A percentile compares a stretch with the other conserved stretches of the same genome.
Conservation (phyloP, 2,888 invertebrate genomes). For the Petrolisthes manimaculis region DNA sequence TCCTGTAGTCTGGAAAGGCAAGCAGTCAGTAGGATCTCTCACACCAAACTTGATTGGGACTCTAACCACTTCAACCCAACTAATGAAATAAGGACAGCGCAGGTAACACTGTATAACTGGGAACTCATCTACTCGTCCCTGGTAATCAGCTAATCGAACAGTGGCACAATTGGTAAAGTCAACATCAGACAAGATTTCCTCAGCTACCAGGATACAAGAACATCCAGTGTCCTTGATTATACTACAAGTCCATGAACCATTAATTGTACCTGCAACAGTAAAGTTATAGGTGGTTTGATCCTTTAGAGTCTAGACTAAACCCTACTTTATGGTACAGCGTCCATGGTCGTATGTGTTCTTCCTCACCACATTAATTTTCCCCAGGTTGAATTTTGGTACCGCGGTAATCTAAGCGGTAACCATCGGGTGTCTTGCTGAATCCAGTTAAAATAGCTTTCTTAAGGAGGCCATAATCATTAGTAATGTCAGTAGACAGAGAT, state of each 20-base stretch:
- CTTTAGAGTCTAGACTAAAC: background rate
- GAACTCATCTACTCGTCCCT: slow-evolving; percentile 3
- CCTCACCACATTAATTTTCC: slow-evolving; percentile 3
- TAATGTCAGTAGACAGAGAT: background rate
- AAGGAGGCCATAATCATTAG: too few relatives aligned
- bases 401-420: background rate
- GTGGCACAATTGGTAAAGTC: background rate
- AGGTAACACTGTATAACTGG: slow-evolving; percentile 13
- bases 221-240: slow-evolving; percentile 17
- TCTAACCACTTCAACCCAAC: too few relatives aligned
- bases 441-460: too few relatives aligned
- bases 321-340: too few relatives aligned
- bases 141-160: too few relatives aligned
- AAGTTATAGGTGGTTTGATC: background rate
- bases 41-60: slow-evolving; percentile 7
- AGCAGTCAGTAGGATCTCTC: too few relatives aligned
- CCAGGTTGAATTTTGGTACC: background rate
- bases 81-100: background rate
- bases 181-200: slow-evolving; percentile 8
- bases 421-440: too few relatives aligned
- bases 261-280: slow-evolving; percentile 14
- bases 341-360: slow-evolving; percentile 13
- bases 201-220: slow-evolving; percentile 12
- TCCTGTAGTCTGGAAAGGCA: too few relatives aligned
- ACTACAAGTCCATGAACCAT: background rate